Evolutionary conservation across 2,797 vertebrate species (phyloP).

Genomic region (Todus mexicanus): DNA sequence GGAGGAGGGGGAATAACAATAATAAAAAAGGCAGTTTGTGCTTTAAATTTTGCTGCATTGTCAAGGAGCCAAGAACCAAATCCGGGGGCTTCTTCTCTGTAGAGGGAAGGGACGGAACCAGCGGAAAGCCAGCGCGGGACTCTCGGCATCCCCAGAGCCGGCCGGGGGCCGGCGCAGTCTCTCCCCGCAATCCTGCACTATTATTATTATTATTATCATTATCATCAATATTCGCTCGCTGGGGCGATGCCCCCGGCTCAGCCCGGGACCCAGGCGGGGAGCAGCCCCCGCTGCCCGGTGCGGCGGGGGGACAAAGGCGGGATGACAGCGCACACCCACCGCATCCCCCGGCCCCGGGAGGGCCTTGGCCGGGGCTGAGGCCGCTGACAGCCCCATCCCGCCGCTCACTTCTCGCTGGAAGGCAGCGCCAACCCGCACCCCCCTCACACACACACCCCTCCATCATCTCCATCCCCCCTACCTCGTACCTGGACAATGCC

Average conservation of each 20-base stretch:
- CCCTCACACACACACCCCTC: background rate
- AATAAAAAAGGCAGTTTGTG: background rate
- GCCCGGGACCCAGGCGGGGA: background rate
- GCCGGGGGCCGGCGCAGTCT: background rate
- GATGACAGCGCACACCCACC: constrained; percentile 5
- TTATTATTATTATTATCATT: no score
- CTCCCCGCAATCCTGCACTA: background rate
- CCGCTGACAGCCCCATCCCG: background rate
- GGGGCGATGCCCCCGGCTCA: background rate
- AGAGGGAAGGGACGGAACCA: background rate
- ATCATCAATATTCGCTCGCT: background rate
- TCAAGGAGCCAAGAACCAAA: constrained; percentile 6
- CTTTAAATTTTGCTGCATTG: constrained; percentile 67
- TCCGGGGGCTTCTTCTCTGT: background rate
- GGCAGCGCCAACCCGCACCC: background rate
- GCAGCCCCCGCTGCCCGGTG: no score
- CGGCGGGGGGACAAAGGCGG: background rate
- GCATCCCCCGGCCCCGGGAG: background rate
- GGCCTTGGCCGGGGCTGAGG: background rate
- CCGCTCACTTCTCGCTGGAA: background rate
- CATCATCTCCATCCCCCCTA: background rate
- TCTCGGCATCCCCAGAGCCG: constrained; percentile 4
- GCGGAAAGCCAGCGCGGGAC: background rate
- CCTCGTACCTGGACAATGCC: constrained; percentile 77
- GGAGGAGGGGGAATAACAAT: no score